Evolutionary conservation across 2,797 vertebrate genomes (phyloP).

Genomic region (Lacerta viridis): DNA sequence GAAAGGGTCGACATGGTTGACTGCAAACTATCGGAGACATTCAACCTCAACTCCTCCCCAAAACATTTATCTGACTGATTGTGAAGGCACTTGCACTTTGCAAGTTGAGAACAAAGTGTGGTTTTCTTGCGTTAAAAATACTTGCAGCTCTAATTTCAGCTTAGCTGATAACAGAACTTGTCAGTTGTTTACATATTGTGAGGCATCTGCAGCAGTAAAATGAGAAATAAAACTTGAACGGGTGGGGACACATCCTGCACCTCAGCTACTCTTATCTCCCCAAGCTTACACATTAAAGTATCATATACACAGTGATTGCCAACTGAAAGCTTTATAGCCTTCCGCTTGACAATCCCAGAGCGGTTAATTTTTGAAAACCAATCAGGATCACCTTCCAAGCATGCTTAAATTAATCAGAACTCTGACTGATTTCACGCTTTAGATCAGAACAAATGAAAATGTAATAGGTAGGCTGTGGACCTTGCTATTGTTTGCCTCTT

Average conservation of each 20-base stretch:
- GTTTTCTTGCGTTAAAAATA: not conserved
- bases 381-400: conserved; percentile 7
- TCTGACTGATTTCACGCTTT: not conserved
- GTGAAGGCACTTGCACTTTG: not conserved
- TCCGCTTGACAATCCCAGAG: conserved; percentile 10
- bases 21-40: not conserved
- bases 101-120: conserved; percentile 12
- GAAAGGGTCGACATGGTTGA: not conserved
- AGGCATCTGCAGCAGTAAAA: conserved; percentile 18
- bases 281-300: conserved; percentile 13
- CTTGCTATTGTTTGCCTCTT: not conserved
- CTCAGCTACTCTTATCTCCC: conserved; percentile 8
- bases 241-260: not conserved
- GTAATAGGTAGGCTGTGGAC: not conserved
- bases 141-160: conserved; percentile 3
- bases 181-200: conserved; percentile 11
- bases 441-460: not conserved
- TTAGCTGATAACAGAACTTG: conserved; percentile 18
- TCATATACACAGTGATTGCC: not conserved
- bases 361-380: conserved; percentile 11
- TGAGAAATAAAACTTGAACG: not conserved
- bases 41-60: not conserved
- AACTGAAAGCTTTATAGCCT: conserved; percentile 23
- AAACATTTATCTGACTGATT: not conserved
- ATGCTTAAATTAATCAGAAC: conserved; percentile 16